Conservation (phyloP, 2,888 invertebrate species). For the Exephanes ischioxanthus region DNA sequence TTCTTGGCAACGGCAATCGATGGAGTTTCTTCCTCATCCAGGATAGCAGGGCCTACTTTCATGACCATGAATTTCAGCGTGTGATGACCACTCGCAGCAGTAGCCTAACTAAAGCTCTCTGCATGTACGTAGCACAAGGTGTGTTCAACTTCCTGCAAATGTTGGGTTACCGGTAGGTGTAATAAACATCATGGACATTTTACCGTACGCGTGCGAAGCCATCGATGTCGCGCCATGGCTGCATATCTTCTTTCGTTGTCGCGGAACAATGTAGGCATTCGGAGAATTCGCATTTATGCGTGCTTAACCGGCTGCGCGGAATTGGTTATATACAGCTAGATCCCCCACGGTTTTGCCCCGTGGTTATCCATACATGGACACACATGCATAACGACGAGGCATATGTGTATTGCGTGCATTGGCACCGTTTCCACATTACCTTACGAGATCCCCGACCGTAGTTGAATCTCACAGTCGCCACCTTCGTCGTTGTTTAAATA, state of each 20-base stretch:
- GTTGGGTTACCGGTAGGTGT: slow-evolving; percentile 14
- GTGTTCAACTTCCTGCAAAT: slow-evolving; percentile 15
- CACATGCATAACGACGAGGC: neutral
- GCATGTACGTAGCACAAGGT: slow-evolving; percentile 7
- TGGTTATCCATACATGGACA: neutral
- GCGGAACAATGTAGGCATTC: slow-evolving; percentile 20
- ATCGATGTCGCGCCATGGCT: slow-evolving; percentile 37
- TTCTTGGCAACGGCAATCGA: neutral
- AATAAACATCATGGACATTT: slow-evolving; percentile 45
- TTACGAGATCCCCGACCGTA: neutral
- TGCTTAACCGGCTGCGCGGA: slow-evolving; percentile 43
- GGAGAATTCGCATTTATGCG: slow-evolving; percentile 36
- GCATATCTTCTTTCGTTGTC: slow-evolving; percentile 38
- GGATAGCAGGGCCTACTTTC: neutral
- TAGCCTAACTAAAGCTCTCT: neutral
- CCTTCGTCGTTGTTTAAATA: slow-evolving; percentile 35
- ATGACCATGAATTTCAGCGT: neutral
- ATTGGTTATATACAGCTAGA: slow-evolving; percentile 37
- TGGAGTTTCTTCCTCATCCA: neutral
- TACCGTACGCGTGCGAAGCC: slow-evolving; percentile 10
- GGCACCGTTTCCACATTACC: slow-evolving; percentile 25
- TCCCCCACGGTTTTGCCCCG: slow-evolving; percentile 14
- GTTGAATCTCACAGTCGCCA: slow-evolving; percentile 33
- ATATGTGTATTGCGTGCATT: slow-evolving; percentile 4
- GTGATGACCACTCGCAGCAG: neutral